phyloP scores from a whole-genome alignment of 1,140 invertebrate species.

The Drosophila kohkoa region DNA sequence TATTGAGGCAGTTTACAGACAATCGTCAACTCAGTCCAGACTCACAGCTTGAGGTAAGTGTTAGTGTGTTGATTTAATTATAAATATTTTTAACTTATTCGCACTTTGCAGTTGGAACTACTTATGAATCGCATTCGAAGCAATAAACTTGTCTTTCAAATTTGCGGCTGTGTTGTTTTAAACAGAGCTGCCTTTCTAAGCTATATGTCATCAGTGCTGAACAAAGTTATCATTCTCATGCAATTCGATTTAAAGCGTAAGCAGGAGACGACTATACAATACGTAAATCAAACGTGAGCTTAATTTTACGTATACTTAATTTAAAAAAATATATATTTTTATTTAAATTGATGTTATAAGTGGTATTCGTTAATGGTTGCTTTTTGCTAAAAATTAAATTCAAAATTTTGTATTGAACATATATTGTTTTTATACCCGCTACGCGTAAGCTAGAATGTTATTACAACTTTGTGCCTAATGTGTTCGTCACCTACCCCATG shows the following conservation, averaged over 20 bases:
- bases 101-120: constrained; percentile 44
- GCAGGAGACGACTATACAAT: not conserved
- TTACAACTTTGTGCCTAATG: too few relatives aligned
- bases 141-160: constrained; percentile 50
- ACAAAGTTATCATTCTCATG: constrained; percentile 64
- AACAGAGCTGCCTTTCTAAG: constrained; percentile 52
- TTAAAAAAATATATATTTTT: too few relatives aligned
- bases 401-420: too few relatives aligned
- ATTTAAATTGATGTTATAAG: too few relatives aligned
- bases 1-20: constrained; percentile 48
- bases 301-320: too few relatives aligned
- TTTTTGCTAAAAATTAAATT: too few relatives aligned
- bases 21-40: not conserved
- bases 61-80: not conserved
- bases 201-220: constrained; percentile 50
- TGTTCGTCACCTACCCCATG: too few relatives aligned
- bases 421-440: too few relatives aligned
- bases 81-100: too few relatives aligned
- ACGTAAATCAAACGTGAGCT: too few relatives aligned
- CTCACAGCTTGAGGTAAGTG: constrained; percentile 43
- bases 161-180: constrained; percentile 49
- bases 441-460: too few relatives aligned
- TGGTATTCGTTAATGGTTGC: too few relatives aligned
- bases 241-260: constrained; percentile 60
- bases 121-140: constrained; percentile 38